Evolutionary conservation across 1,140 invertebrate species (phyloP).

Genomic region (Conus ventricosus): DNA sequence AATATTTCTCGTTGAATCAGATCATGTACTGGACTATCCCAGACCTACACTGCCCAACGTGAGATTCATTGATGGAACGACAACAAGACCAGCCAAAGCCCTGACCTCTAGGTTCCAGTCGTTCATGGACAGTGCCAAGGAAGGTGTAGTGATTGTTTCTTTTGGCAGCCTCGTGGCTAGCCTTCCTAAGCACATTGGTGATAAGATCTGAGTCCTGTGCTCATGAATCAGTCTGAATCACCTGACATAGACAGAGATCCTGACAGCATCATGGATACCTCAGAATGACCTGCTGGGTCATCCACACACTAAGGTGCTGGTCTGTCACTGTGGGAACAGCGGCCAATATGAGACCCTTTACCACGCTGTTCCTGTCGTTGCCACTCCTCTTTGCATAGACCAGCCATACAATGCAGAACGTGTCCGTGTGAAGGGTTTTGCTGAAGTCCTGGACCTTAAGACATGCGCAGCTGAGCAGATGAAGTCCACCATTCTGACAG

Average conservation of each 20-base stretch:
- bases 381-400: constrained; percentile 84
- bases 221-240: constrained; percentile 34
- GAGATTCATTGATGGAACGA: constrained; percentile 49
- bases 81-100: constrained; percentile 33
- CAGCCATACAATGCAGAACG: constrained; percentile 76
- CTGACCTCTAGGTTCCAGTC: constrained; percentile 30
- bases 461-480: too few relatives aligned
- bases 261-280: constrained; percentile 43
- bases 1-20: constrained; percentile 45
- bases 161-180: constrained; percentile 43
- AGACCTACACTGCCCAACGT: constrained; percentile 49
- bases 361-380: constrained; percentile 84
- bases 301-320: constrained; percentile 77
- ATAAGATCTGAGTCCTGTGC: constrained; percentile 37
- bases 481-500: constrained; percentile 57
- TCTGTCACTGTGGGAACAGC: constrained; percentile 85
- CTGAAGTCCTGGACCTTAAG: too few relatives aligned
- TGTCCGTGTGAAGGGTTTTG: too few relatives aligned
- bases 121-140: constrained; percentile 38
- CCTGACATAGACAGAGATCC: constrained; percentile 32
- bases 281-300: constrained; percentile 47
- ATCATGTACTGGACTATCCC: constrained; percentile 52
- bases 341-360: constrained; percentile 85
- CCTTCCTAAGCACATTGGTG: constrained; percentile 16
- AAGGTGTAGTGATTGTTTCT: constrained; percentile 49